Evolutionary conservation across 2,113 vertebrate genomes (phyloP), one percentile per base, ranked within the genome.

Genomic region (Colaptes auratus): DNA sequence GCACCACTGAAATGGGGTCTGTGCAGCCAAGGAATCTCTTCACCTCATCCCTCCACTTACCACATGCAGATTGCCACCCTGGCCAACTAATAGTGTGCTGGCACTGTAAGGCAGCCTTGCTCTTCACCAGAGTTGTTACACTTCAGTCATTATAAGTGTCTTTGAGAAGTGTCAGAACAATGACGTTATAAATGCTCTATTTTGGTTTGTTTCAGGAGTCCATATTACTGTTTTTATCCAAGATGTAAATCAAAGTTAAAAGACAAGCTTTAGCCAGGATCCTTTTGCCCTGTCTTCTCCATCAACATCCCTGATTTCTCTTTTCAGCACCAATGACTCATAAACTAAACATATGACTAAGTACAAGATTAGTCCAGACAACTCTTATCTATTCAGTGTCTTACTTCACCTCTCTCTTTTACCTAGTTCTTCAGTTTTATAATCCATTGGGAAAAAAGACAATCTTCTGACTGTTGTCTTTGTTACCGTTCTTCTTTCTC

Each of bases 91-190:
- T 25, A 80, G 46, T 12, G 33, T 82, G 63, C 67, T 36, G 46
- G 56, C 56, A 14, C 15, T 28, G 88, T 82, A 95, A 64, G 75
- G 87, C 75, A 78, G 76, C 65, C 87, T 92, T 86, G 93, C 83
- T 78, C 72, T 65, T 81, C 63, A 42, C 36, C 67, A 18, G 2
- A 35, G 24, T 15, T 66, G 50, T 31, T 76, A 59, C 67, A 35
- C 28, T 63, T 55, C 71, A 56, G 84, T 36, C 12, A 7, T 6
- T 86, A 4, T 11, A 63, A 75, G 35, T 42, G 55, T 66, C 66
- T 73, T 84, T 87, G 50, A 69, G 8, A 90, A 75, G 74, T 48
- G 87, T 77, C 74, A 76, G 21, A 75, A 76, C 63, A 67, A 69
- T 87, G n/a, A 50, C 28, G 59, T 33, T 59, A 36, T 60, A 82